Percentiles rank a stretch among this genome's conserved stretches.
These are phyloP conservation scores for Acrobeloides nanus DNA, from an alignment of 2,888 invertebrate genomes.

Conservation along the genomic window DNA sequence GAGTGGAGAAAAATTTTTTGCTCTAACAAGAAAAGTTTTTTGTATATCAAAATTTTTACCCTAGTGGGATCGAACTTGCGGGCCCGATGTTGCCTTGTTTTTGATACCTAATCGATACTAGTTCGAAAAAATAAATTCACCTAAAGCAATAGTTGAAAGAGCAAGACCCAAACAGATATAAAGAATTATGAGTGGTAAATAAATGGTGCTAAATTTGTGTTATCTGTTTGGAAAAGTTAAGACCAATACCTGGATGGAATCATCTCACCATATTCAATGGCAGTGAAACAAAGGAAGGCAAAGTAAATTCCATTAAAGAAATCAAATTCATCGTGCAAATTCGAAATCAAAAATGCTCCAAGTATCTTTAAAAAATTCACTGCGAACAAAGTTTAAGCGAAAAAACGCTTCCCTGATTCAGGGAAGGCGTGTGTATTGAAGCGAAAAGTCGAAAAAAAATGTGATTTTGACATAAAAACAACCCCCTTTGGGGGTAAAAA, in stretches of 20 bases:
- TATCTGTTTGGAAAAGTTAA: neutral
- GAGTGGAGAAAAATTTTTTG: no score
- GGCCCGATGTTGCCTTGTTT: no score
- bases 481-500: constrained; percentile 4
- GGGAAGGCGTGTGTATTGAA: no score
- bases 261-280: constrained; percentile 50
- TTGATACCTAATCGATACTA: no score
- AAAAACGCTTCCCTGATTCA: no score
- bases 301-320: constrained; percentile 50
- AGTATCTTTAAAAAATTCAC: constrained; percentile 20
- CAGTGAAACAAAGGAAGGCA: constrained; percentile 45
- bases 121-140: constrained; percentile 17
- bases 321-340: constrained; percentile 38
- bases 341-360: constrained; percentile 26
- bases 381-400: neutral
- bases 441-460: no score
- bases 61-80: no score
- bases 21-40: no score
- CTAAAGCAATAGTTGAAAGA: constrained; percentile 49
- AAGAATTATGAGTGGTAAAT: constrained; percentile 42
- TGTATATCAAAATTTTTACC: no score
- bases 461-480: no score
- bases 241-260: constrained; percentile 35
- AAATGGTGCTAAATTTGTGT: constrained; percentile 39
- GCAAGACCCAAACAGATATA: constrained; percentile 50